Evolutionary conservation across 2,888 invertebrate genomes (phyloP), one percentile per base, ranked within the genome.

Genomic region (Ormyrus thymus): DNA sequence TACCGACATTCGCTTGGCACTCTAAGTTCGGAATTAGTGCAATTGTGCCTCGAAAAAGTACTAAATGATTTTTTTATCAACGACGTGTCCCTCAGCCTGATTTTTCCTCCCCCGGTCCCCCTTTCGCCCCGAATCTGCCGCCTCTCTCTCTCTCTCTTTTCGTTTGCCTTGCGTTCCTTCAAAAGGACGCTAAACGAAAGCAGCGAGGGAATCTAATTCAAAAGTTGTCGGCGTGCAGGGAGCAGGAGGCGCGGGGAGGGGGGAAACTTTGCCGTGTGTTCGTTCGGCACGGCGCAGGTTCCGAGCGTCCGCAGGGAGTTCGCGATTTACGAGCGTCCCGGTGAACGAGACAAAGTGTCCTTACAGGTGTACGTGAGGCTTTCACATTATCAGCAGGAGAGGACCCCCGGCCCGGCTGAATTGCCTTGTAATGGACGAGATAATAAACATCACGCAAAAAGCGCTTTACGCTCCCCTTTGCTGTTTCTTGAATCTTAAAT

Each of bases 171-270:
- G 71, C 11, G 51, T 56, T 55, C 74, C 70, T 46, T 69, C 61
- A 62, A 66, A 71, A 70, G 75, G 65, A 55, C 68, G 46, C 72
- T 76, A 68, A 68, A 62, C 61, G 72, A 76, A 76, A 79, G 76
- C 61, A 72, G 71, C 68, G 66, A 43, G 68, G 76, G 72, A 72
- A 76, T 79, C 79, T 79, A 79, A 79, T 79, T 79, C 79, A 51
- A 75, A 79, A 79, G 79, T 79, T 76, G 66, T 11, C 56, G 8
- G 72, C n/a, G n/a, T 11, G 51, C 7, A 4, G 50, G 10, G n/a
- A 7, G 56, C 55, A 48, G 61, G 51, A 6, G 70, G 7, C 29
- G 29, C 29, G 66, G 15, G 51, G 13, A 13, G 6, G 61, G 13
- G 48, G 13, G 69, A 76, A 76, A 76, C 62, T 76, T 76, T 56